Evolutionary conservation across 2,888 invertebrate genomes (phyloP).

Genomic region (Agrenia bidenticulata): DNA sequence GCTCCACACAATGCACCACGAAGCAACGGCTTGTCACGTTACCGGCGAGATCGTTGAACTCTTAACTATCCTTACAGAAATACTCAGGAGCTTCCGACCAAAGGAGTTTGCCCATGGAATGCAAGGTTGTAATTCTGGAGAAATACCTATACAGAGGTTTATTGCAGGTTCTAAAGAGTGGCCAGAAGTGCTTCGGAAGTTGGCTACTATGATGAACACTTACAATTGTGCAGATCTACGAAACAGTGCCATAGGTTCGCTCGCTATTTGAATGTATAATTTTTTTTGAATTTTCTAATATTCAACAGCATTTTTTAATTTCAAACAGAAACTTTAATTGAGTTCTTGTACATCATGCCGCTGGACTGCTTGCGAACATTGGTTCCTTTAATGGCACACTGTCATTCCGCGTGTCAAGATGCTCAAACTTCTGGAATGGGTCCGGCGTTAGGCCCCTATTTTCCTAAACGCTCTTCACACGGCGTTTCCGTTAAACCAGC

Average conservation of each 20-base stretch:
- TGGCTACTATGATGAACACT: conserved; percentile 83
- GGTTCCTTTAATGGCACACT: conserved; percentile 81
- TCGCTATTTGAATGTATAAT: background rate
- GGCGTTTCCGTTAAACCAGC: conserved; percentile 65
- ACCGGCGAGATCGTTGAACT: conserved; percentile 81
- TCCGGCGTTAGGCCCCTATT: conserved; percentile 70
- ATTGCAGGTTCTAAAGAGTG: conserved; percentile 69
- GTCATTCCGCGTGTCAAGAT: conserved; percentile 74
- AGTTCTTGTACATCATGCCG: conserved; percentile 75
- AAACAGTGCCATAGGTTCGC: conserved; percentile 71
- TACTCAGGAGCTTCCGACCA: conserved; percentile 48
- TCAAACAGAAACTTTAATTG: conserved; percentile 69
- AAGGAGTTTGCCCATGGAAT: conserved; percentile 47
- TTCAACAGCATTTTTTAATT: conserved; percentile 2
- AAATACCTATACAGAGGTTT: conserved; percentile 47
- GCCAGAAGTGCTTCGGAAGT: conserved; percentile 80
- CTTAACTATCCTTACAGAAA: conserved; percentile 60
- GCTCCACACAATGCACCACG: conserved; percentile 89
- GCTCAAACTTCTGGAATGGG: conserved; percentile 64
- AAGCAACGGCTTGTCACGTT: conserved; percentile 86
- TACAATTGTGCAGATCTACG: conserved; percentile 84
- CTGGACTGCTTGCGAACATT: conserved; percentile 76
- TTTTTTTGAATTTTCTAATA: background rate
- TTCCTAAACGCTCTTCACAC: conserved; percentile 62
- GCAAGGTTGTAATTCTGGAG: conserved; percentile 39